These are phyloP conservation scores for Drepanosiphum platanoidis DNA, from an alignment of 2,888 invertebrate genomes.

Conservation along the genomic window DNA sequence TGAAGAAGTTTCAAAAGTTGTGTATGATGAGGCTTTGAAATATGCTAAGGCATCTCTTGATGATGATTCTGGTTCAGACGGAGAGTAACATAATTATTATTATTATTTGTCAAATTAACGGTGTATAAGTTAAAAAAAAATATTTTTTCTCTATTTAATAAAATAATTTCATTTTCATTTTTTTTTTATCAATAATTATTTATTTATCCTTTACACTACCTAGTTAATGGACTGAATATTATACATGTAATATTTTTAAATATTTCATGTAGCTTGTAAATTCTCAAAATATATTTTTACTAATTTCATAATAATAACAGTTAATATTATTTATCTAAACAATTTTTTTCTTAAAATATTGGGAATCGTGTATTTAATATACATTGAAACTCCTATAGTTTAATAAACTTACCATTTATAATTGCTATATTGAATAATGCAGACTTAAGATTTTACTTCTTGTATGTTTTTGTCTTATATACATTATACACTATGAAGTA, in stretches of 20 bases:
- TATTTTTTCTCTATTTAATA: conserved; percentile 48
- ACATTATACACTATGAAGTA: no score
- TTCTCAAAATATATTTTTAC: no score
- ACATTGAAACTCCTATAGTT: no score
- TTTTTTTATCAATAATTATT: neutral
- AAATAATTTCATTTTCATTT: conserved; percentile 38
- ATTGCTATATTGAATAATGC: no score
- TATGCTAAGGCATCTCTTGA: conserved; percentile 86
- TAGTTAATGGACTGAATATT: neutral
- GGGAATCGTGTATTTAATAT: no score
- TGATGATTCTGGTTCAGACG: conserved; percentile 87
- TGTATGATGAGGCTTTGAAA: conserved; percentile 85
- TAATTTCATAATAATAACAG: no score
- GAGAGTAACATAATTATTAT: conserved; percentile 74
- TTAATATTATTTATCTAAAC: no score
- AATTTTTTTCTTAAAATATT: no score
- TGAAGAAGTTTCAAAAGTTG: conserved; percentile 79
- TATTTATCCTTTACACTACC: neutral
- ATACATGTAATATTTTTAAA: neutral
- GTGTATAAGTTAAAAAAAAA: conserved; percentile 12
- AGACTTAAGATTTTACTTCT: no score
- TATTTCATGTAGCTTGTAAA: no score
- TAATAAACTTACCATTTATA: no score
- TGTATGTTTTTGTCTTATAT: no score
- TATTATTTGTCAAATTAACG: conserved; percentile 32